These are phyloP conservation scores for Promerops cafer DNA, from an alignment of 2,113 vertebrate genomes.

Conservation along the genomic window DNA sequence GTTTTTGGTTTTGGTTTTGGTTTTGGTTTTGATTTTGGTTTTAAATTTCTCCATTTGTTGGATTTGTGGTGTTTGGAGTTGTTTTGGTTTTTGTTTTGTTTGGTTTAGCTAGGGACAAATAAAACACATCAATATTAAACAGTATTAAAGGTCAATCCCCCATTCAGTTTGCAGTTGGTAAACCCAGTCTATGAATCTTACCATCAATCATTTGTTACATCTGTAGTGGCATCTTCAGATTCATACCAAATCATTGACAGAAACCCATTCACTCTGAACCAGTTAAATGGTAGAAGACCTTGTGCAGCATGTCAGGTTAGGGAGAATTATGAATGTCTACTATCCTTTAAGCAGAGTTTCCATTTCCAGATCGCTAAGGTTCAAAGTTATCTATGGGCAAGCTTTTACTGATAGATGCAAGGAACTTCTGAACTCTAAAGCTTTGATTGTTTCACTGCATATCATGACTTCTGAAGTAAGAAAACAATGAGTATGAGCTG, in stretches of 20 bases:
- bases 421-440: neutral
- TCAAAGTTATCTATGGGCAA: neutral
- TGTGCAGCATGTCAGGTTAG: neutral
- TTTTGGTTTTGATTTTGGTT: no score
- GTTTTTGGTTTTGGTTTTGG: neutral
- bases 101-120: neutral
- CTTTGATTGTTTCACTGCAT: neutral
- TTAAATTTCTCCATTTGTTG: neutral
- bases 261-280: neutral
- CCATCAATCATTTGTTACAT: neutral
- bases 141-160: neutral
- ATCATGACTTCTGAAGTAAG: neutral
- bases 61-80: neutral
- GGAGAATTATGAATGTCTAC: neutral
- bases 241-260: neutral
- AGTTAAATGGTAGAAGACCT: neutral
- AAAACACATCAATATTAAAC: neutral
- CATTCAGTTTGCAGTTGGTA: neutral
- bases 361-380: neutral
- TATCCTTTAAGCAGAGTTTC: neutral
- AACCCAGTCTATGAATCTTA: neutral
- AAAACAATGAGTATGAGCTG: neutral
- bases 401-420: neutral
- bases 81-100: neutral
- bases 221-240: neutral